Percentiles rank a stretch among this genome's conserved stretches.
phyloP scores from a whole-genome alignment of 1,140 invertebrate genomes.

The Saxidomus purpurata region DNA sequence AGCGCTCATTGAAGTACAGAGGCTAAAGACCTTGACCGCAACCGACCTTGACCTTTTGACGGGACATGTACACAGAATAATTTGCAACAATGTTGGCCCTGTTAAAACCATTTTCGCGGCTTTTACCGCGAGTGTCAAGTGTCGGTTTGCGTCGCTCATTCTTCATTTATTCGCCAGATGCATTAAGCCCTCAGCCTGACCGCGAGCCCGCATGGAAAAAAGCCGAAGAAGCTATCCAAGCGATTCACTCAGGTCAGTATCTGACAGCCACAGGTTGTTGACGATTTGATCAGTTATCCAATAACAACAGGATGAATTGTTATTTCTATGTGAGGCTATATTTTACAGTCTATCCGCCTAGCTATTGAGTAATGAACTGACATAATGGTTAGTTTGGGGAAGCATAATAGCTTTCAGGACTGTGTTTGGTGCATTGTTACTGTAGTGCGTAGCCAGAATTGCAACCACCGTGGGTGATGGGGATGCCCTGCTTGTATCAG shows the following conservation, averaged over 20 bases:
- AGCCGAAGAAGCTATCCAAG: constrained; percentile 85
- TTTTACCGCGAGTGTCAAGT: constrained; percentile 43
- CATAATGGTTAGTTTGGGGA: too few species aligned
- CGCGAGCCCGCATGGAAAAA: constrained; percentile 84
- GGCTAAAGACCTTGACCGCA: not conserved
- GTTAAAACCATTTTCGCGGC: constrained; percentile 5
- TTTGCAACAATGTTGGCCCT: constrained; percentile 33
- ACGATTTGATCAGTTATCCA: too few species aligned
- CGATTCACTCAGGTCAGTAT: constrained; percentile 76
- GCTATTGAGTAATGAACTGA: too few species aligned
- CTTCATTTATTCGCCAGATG: constrained; percentile 57
- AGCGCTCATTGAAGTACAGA: constrained; percentile 25
- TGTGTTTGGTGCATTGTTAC: too few species aligned
- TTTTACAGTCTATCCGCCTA: too few species aligned
- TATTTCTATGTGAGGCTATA: too few species aligned
- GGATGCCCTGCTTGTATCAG: too few species aligned
- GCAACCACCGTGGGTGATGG: too few species aligned
- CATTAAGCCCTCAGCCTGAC: constrained; percentile 45
- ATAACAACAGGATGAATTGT: too few species aligned
- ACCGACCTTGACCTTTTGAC: constrained; percentile 39
- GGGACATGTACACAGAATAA: not conserved
- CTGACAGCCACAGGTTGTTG: too few species aligned
- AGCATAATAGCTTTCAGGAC: too few species aligned
- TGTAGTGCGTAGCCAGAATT: too few species aligned
- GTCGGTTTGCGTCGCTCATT: constrained; percentile 11